phyloP scores from a whole-genome alignment of 2,888 invertebrate genomes.

The Tipula helvola region DNA sequence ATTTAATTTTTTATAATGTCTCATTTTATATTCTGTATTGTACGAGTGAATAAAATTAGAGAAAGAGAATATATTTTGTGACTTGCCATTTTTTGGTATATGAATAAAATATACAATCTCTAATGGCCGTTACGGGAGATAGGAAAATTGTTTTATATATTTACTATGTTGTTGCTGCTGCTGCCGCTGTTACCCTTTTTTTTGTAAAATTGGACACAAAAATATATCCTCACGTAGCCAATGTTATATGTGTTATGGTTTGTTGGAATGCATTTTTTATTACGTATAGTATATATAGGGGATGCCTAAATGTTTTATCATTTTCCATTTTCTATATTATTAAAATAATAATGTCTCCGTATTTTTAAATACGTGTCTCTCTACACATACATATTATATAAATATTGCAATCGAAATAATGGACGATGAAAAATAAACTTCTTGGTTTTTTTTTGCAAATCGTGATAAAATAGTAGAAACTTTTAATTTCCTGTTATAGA shows the following conservation, averaged over 20 bases:
- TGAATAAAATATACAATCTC: slow-evolving; percentile 14
- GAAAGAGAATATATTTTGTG: neutral
- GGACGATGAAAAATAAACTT: neutral
- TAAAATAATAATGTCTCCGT: neutral
- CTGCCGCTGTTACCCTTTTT: neutral
- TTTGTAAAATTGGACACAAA: neutral
- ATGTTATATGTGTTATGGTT: neutral
- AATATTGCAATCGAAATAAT: neutral
- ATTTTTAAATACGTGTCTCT: neutral
- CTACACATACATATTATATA: neutral
- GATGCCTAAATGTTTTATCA: neutral
- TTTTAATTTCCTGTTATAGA: slow-evolving; percentile 4
- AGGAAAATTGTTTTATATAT: neutral
- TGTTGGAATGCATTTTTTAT: neutral
- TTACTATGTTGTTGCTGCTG: neutral
- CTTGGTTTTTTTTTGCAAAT: neutral
- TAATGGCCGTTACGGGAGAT: slow-evolving; percentile 14
- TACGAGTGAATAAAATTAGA: neutral
- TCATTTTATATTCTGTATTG: neutral
- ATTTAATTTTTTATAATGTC: slow-evolving; percentile 4
- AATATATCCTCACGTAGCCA: slow-evolving; percentile 4
- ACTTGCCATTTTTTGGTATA: slow-evolving; percentile 11
- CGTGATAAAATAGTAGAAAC: neutral
- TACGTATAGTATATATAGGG: neutral
- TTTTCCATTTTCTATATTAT: neutral